Conservation (phyloP, 2,113 vertebrate species). For the Morphnarchus princeps region DNA sequence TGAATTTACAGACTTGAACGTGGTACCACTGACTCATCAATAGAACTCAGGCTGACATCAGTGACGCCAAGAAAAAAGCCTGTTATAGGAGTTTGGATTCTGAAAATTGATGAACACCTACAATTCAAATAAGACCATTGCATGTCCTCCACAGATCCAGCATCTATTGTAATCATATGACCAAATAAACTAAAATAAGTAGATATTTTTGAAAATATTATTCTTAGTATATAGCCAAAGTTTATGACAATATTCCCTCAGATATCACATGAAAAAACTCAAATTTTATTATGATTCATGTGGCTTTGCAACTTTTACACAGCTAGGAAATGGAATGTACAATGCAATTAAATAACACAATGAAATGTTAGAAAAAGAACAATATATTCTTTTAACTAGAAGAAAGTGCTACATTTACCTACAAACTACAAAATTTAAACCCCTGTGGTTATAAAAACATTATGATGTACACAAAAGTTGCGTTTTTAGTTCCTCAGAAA, state of each 20-base stretch:
- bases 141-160: neutral
- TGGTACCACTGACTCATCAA: neutral
- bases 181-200: neutral
- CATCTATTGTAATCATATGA: neutral
- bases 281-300: slow-evolving; percentile 13
- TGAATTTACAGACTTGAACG: neutral
- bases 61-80: neutral
- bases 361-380: neutral
- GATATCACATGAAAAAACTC: neutral
- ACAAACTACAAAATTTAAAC: neutral
- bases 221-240: neutral
- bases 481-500: neutral
- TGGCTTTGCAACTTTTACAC: neutral
- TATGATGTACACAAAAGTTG: neutral
- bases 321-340: neutral
- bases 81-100: neutral
- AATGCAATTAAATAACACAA: neutral
- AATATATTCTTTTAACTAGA: neutral
- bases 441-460: neutral
- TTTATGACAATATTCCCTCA: neutral
- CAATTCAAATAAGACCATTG: neutral
- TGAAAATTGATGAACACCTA: neutral
- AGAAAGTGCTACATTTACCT: neutral
- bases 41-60: neutral
- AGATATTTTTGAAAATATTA: neutral